Percentiles rank a stretch among this genome's conserved stretches.
phyloP scores from a whole-genome alignment of 2,113 vertebrate species.

The Anoura caudifer region DNA sequence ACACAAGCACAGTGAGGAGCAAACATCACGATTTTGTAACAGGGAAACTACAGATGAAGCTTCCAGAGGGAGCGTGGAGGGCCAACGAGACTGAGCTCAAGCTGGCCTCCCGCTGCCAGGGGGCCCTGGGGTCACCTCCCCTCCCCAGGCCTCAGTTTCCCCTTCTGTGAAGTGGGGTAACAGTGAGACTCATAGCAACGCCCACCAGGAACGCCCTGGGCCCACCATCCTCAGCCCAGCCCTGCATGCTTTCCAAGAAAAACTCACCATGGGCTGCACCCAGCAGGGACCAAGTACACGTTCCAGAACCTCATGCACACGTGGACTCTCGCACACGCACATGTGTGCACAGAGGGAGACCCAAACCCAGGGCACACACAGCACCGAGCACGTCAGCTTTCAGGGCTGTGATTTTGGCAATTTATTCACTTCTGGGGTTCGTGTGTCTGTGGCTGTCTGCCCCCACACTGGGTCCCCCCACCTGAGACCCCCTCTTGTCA shows the following conservation, averaged over 20 bases:
- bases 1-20: background rate
- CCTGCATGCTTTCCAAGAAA: background rate
- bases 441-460: background rate
- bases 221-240: background rate
- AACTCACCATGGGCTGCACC: fast-evolving
- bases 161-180: background rate
- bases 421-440: background rate
- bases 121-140: background rate
- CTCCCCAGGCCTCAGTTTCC: background rate
- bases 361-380: background rate
- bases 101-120: background rate
- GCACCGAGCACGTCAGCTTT: background rate
- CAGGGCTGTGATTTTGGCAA: background rate
- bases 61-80: background rate
- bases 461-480: background rate
- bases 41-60: background rate
- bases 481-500: background rate
- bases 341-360: background rate
- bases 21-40: background rate
- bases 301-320: background rate
- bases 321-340: background rate
- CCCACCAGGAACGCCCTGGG: background rate
- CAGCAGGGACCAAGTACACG: background rate
- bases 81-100: fast-evolving
- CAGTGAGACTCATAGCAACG: background rate